phyloP scores from a whole-genome alignment of 2,888 invertebrate genomes.

The Quadroppia sp. region DNA sequence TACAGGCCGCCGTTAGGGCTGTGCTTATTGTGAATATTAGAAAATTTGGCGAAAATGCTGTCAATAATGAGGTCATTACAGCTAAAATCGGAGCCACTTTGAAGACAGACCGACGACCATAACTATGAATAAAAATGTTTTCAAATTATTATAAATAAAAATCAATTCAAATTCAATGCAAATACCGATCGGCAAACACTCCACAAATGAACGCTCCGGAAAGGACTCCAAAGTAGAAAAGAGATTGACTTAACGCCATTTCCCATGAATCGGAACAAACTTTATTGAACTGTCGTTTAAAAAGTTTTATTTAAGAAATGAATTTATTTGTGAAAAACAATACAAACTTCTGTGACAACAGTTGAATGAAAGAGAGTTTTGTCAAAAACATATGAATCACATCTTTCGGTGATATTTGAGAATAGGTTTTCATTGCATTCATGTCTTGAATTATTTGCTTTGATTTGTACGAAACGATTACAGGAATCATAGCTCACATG shows the following conservation, averaged over 20 bases:
- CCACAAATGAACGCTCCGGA: conserved; percentile 36
- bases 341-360: conserved; percentile 33
- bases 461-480: not conserved
- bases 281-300: conserved; percentile 24
- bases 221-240: conserved; percentile 35
- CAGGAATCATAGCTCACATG: conserved; percentile 27
- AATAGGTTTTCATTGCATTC: conserved; percentile 2
- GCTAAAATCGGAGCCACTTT: not conserved
- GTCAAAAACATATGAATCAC: conserved; percentile 33
- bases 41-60: conserved; percentile 24
- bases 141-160: not conserved
- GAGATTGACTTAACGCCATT: conserved; percentile 30
- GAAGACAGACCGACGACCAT: conserved; percentile 15
- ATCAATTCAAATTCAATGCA: not conserved
- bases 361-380: conserved; percentile 3
- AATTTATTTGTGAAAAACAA: not conserved
- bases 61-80: not conserved
- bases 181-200: conserved; percentile 37
- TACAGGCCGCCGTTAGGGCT: conserved; percentile 23
- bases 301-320: not conserved
- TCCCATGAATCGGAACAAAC: conserved; percentile 37
- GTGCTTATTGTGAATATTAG: conserved; percentile 2
- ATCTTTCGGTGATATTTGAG: not conserved
- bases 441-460: not conserved
- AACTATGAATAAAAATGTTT: conserved; percentile 19